Evolutionary conservation across 2,797 vertebrate species (phyloP), one percentile per base, ranked within the genome.

Genomic region (Corythornis leucogaster): DNA sequence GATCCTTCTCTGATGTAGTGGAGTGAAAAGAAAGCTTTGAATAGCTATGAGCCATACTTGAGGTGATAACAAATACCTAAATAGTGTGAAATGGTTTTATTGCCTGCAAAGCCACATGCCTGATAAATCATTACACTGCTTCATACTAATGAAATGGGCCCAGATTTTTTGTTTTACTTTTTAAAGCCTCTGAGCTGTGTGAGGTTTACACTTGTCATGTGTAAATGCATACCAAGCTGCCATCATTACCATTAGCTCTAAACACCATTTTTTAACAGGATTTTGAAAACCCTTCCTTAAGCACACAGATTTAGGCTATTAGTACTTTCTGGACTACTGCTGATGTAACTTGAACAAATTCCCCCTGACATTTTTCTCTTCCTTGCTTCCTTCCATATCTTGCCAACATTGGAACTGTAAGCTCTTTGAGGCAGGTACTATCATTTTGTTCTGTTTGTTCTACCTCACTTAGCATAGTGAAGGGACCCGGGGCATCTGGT

Each of bases 371-470:
- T 31, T 62, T 67, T 87, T 89, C 26, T 58, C 53, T 43, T 80
- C 43, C 64, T 84, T 87, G 26, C 43, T 22, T 82, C 17, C 30
- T 73, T 33, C 80, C 33, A 16, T 68, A 43, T 78, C 50, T 87
- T 83, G 51, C 71, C 57, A 74, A 2, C 38, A 11, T 8, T 50
- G 54, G 28, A 40, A 62, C 50, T 83, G 33, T 80, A 42, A 91
- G 33, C 24, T 78, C 51, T 83, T 42, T 43, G 82, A 58, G 85
- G 62, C 61, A 87, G 79, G 50, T 85, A 22, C 53, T 91, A 12
- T 77, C 3, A 28, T 75, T 90, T 77, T 78, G 18, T 78, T 90
- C 33, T 59, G 28, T 78, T 88, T 91, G 4, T 91, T 94, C 50
- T 80, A 3, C 15, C 30, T 46, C 3, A 1, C 33, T 89, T 64